Percentiles rank a stretch among this genome's conserved stretches.
phyloP scores from a whole-genome alignment of 2,113 vertebrate genomes.

The Steatornis caripensis region DNA sequence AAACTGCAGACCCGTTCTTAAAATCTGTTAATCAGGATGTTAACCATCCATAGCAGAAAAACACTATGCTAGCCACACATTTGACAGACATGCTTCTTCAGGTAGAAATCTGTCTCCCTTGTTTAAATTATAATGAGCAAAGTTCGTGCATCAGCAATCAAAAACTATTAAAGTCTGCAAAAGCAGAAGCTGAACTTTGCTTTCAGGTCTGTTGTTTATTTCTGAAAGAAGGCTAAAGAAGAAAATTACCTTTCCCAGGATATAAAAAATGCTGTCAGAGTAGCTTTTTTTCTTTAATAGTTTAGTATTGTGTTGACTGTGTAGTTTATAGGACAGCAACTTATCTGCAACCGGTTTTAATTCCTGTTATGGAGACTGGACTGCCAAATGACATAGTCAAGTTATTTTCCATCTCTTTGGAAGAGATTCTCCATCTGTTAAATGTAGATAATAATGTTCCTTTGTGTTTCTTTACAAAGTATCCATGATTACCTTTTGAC shows the following conservation, averaged over 20 bases:
- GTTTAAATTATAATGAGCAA: constrained; percentile 65
- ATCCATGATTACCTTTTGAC: background rate
- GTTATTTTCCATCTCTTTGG: background rate
- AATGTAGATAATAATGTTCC: background rate
- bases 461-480: background rate
- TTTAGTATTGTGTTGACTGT: background rate
- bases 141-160: constrained; percentile 44
- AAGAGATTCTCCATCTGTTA: background rate
- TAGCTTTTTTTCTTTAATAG: background rate
- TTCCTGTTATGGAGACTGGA: background rate
- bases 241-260: background rate
- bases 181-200: background rate
- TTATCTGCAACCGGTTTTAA: background rate
- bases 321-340: background rate
- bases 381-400: background rate
- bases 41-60: constrained; percentile 58
- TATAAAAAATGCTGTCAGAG: background rate
- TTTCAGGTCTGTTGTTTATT: background rate
- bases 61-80: constrained; percentile 37
- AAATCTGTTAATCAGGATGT: constrained; percentile 64
- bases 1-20: constrained; percentile 40
- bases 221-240: background rate
- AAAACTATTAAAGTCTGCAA: constrained; percentile 29
- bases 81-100: constrained; percentile 62
- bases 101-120: constrained; percentile 61